Percentiles rank a stretch among this genome's conserved stretches.
Conservation (phyloP, 2,113 vertebrate species). For the Phyllopteryx taeniolatus region DNA sequence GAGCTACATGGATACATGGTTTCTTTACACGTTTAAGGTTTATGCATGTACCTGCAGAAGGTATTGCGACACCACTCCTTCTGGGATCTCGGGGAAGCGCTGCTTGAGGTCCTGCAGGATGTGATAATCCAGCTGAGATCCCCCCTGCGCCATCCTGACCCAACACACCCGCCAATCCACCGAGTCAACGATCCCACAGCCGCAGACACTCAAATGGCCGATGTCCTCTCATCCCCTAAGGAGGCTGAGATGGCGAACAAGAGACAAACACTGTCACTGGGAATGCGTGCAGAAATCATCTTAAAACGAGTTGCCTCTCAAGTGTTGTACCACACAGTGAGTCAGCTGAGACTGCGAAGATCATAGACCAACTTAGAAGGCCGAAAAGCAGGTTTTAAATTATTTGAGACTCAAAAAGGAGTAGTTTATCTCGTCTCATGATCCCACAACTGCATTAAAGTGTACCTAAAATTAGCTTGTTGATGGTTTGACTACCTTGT, state of each 20-base stretch:
- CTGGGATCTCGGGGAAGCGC: slow-evolving; percentile 97
- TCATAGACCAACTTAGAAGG: background rate
- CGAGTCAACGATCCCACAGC: slow-evolving; percentile 82
- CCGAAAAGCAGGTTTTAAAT: background rate
- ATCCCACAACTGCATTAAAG: background rate
- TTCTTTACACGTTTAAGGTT: background rate
- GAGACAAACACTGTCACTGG: background rate
- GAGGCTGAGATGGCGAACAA: slow-evolving; percentile 9
- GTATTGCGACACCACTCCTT: slow-evolving; percentile 92
- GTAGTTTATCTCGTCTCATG: background rate
- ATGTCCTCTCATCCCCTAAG: slow-evolving; percentile 82
- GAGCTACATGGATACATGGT: background rate
- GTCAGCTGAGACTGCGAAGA: slow-evolving; percentile 35
- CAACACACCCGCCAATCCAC: slow-evolving; percentile 43
- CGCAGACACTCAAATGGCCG: slow-evolving; percentile 78
- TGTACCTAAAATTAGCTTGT: slow-evolving; percentile 38
- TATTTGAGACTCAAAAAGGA: background rate
- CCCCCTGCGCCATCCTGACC: slow-evolving; percentile 94
- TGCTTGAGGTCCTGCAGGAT: slow-evolving; percentile 97
- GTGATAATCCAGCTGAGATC: slow-evolving; percentile 88
- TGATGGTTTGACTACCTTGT: slow-evolving; percentile 30
- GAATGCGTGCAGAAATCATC: background rate
- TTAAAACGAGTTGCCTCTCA: slow-evolving; percentile 8
- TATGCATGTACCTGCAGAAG: slow-evolving; percentile 86
- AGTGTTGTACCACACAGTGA: slow-evolving; percentile 27